Percentiles rank a stretch among this genome's conserved stretches.
phyloP scores from a whole-genome alignment of 2,797 vertebrate species.

The Poecilia wingei region DNA sequence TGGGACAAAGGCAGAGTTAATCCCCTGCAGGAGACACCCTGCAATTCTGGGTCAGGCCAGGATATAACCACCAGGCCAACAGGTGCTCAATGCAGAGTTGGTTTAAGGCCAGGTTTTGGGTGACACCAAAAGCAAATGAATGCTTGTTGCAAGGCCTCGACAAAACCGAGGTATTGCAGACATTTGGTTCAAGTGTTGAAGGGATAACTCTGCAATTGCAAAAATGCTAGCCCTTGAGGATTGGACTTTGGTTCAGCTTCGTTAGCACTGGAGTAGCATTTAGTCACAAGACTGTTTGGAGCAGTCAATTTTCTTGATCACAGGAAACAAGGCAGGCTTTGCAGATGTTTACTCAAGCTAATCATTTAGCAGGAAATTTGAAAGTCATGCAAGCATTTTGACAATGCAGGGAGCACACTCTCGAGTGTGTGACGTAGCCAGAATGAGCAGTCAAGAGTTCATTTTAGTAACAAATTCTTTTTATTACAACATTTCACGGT shows the following conservation, averaged over 20 bases:
- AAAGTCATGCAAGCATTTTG: background rate
- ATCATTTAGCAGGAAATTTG: background rate
- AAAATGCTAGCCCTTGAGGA: too few relatives aligned
- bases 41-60: slow-evolving; percentile 47
- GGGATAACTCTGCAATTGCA: background rate
- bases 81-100: background rate
- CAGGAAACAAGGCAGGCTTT: background rate
- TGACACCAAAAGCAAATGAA: too few relatives aligned
- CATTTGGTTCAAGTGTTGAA: background rate
- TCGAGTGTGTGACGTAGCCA: background rate
- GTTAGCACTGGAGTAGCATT: background rate
- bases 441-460: slow-evolving; percentile 37
- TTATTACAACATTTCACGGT: slow-evolving; percentile 85
- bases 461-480: slow-evolving; percentile 82
- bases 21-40: slow-evolving; percentile 51
- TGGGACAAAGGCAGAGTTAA: slow-evolving; percentile 54
- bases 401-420: background rate
- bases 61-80: slow-evolving; percentile 27
- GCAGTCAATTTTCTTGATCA: slow-evolving; percentile 23
- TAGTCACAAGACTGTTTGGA: too few relatives aligned
- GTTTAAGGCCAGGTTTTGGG: background rate
- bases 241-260: background rate
- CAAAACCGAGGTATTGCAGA: background rate
- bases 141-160: background rate
- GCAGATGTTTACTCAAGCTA: background rate